Conservation (phyloP, 2,797 vertebrate genomes). For the Alauda arvensis region DNA sequence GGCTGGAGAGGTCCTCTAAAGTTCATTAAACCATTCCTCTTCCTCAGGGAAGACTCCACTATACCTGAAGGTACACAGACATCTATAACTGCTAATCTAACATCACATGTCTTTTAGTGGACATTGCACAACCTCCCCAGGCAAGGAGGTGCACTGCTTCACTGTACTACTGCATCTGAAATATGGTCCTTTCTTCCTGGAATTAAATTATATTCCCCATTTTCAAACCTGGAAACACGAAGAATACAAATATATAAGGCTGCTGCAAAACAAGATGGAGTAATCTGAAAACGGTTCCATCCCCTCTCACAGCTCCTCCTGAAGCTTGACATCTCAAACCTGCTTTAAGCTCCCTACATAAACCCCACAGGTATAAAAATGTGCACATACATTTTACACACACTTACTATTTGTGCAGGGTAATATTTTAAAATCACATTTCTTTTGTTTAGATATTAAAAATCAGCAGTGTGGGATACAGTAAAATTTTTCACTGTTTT, state of each 20-base stretch:
- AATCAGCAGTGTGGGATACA: background rate
- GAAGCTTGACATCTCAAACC: background rate
- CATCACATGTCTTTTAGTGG: fast-evolving
- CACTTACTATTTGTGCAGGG: background rate
- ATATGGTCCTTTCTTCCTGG: background rate
- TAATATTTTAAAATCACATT: background rate
- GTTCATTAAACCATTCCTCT: background rate
- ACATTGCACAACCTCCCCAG: background rate
- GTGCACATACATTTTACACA: background rate
- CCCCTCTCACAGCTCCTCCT: background rate
- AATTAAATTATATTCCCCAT: background rate
- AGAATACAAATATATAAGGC: background rate
- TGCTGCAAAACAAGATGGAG: background rate
- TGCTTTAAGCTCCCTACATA: background rate
- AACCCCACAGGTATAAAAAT: background rate
- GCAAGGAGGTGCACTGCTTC: background rate
- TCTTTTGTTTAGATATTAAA: background rate
- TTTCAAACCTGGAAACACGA: background rate
- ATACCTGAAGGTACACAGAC: background rate
- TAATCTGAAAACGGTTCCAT: background rate
- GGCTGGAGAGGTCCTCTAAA: background rate
- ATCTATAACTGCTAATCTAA: background rate
- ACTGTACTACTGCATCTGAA: background rate
- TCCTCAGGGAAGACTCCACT: background rate
- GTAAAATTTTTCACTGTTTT: background rate